Evolutionary conservation across 2,797 vertebrate genomes (phyloP).

Genomic region (Leuciscus waleckii): DNA sequence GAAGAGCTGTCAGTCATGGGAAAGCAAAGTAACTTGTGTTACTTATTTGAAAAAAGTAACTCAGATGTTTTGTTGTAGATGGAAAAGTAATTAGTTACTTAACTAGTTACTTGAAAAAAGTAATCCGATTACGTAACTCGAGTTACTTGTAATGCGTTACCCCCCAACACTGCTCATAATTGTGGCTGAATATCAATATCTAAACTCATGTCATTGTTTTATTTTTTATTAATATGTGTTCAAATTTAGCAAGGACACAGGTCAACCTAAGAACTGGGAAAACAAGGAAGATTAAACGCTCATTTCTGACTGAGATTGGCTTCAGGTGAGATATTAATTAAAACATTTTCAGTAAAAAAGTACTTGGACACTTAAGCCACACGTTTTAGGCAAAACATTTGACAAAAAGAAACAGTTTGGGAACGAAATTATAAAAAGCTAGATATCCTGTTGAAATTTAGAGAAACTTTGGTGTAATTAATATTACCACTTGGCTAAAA

Average conservation of each 20-base stretch:
- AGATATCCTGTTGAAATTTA: no score
- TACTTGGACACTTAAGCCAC: background rate
- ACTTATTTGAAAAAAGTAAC: no score
- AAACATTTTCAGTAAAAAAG: background rate
- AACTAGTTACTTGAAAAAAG: no score
- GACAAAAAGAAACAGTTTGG: background rate
- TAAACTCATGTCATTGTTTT: background rate
- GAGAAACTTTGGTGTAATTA: background rate
- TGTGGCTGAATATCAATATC: background rate
- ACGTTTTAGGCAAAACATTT: no score
- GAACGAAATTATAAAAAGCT: background rate
- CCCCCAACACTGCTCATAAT: background rate
- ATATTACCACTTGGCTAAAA: background rate
- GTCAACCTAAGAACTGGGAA: conserved; percentile 27
- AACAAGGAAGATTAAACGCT: conserved; percentile 23
- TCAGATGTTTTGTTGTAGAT: no score
- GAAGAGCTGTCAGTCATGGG: no score
- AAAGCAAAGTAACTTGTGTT: no score
- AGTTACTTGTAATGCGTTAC: no score
- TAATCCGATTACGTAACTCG: no score
- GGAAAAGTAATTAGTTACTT: no score
- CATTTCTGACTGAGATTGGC: background rate
- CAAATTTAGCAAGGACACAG: background rate
- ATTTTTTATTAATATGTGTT: background rate
- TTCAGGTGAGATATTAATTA: conserved; percentile 21